Base-by-base conservation (phyloP, 2,797 vertebrate species). In the Gymnothorax reevesii region DNA sequence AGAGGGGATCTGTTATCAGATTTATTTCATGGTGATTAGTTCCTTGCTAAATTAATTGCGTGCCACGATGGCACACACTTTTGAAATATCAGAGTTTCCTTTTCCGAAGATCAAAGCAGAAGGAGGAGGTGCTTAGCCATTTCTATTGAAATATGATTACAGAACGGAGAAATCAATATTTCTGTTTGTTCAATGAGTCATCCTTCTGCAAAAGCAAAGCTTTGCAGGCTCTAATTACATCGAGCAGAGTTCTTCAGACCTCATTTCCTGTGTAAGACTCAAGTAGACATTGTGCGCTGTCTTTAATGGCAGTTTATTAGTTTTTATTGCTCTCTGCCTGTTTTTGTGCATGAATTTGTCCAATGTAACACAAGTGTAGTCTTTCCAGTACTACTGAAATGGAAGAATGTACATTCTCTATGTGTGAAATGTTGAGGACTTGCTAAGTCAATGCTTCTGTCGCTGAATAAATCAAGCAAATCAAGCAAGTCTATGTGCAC, bases 11-110 rank as follows among this genome's bases (percentile, higher is more conserved):
- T 25, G n/a, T 69, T 25, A 69, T 69, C 64, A 7, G 64, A 69
- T 69, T 69, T n/a, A 69, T 6, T 69, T 69, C 64, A n/a, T 69
- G 64, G 64, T 69, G n/a, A 69, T 69, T 69, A 69, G n/a, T 66
- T 66, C 64, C 64, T 66, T n/a, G 0, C 22, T 66, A 66, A 66
- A 66, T 66, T 6, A n/a, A 66, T n/a, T n/a, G 64, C 25, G 9
- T 6, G n/a, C 22, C 64, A 22, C 10, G 64, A 69, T 25, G 64
- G 64, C 64, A 9, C 9, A n/a, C 12, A 22, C 64, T 69, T 69
- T 69, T n/a, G 10, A 69, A 69, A 69, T 9, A 69, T 4, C 64
- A 25, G 64, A 7, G 64, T 8, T 69, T 69, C 22, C n/a, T 69
- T 69, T 7, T 69, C n/a, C 9, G 17, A 69, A n/a, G 25, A 69